Evolutionary conservation across 2,797 vertebrate genomes (phyloP).

Genomic region (Falco naumanni): DNA sequence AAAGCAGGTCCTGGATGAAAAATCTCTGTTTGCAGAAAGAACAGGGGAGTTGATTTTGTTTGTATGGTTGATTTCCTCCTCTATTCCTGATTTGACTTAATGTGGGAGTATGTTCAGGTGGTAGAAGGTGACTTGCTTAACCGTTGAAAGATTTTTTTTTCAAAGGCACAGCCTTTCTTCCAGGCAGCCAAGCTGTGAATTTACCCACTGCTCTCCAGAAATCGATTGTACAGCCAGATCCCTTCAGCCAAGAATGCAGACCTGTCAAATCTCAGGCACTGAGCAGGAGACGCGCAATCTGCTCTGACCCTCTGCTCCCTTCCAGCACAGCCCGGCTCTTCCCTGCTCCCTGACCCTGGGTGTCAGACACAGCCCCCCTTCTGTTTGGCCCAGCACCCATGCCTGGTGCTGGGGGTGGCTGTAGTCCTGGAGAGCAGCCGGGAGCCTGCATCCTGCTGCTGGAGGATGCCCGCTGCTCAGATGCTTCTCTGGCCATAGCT

Average conservation of each 20-base stretch:
- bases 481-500: not conserved
- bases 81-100: not conserved
- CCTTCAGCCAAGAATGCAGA: constrained; percentile 60
- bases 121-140: not conserved
- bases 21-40: not conserved
- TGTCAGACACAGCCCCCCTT: not conserved
- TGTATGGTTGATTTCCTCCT: not conserved
- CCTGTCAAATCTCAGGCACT: constrained; percentile 47
- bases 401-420: not conserved
- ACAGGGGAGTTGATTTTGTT: not conserved
- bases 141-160: not conserved
- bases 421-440: not conserved
- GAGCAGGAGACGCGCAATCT: not conserved
- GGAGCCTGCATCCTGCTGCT: not conserved
- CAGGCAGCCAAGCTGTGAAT: not conserved
- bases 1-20: not conserved
- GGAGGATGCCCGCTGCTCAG: not conserved
- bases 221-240: constrained; percentile 14
- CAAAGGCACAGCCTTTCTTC: not conserved
- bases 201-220: not conserved
- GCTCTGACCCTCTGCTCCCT: constrained; percentile 53
- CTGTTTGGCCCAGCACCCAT: not conserved
- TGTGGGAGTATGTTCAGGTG: rapidly evolving
- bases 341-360: constrained; percentile 12
- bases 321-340: not conserved